A percentile compares a stretch with the other conserved stretches of the same genome.
Evolutionary conservation across 2,113 vertebrate species (phyloP).

Genomic region (Thalassarche chlororhynchos): DNA sequence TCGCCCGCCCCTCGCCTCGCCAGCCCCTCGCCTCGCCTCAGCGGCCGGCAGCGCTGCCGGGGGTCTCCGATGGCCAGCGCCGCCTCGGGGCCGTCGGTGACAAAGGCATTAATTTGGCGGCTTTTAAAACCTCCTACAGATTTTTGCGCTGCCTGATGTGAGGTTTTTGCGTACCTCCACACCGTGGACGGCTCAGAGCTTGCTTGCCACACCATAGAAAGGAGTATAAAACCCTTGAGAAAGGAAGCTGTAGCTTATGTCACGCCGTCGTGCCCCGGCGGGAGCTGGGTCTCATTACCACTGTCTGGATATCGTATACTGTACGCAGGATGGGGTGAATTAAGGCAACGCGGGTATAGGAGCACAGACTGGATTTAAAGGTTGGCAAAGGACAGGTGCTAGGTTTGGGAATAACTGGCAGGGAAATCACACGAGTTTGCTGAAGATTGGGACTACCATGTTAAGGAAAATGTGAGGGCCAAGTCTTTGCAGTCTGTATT

Average conservation of each 20-base stretch:
- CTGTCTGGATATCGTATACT: accelerated
- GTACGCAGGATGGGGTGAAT: accelerated
- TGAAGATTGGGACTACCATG: neutral
- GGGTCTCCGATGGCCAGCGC: too few species aligned
- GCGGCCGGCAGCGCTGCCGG: neutral
- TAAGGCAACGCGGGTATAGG: accelerated
- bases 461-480: neutral
- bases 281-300: neutral
- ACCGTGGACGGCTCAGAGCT: neutral
- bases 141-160: accelerated
- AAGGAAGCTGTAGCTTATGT: neutral
- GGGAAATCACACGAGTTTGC: neutral
- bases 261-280: accelerated
- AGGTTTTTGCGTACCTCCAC: neutral
- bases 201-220: neutral
- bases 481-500: neutral
- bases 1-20: neutral
- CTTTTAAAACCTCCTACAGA: accelerated
- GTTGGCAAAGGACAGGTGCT: neutral
- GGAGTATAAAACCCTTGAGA: accelerated
- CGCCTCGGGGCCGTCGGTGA: neutral
- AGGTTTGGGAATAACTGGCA: neutral
- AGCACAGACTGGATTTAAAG: neutral
- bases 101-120: accelerated
- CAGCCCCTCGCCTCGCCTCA: neutral